Evolutionary conservation across 2,888 invertebrate species (phyloP).

Genomic region (Peribatodes rhomboidaria): DNA sequence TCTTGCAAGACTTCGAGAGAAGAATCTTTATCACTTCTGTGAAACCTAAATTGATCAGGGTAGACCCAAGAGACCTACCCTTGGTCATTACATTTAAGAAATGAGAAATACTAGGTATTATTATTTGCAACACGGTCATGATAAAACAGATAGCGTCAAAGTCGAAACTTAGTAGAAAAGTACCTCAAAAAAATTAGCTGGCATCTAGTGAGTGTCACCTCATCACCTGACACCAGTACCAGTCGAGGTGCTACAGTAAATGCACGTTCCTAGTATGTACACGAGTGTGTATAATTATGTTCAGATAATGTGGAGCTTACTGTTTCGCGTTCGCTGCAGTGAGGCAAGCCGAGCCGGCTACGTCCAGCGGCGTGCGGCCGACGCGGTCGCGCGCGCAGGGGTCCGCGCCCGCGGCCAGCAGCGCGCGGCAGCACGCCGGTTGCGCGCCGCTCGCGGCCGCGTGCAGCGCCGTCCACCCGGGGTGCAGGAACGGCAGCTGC

Average conservation of each 20-base stretch:
- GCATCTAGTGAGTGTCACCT: too few species aligned
- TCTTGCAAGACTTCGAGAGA: constrained; percentile 24
- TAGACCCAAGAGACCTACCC: not conserved
- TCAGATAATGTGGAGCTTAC: constrained; percentile 1
- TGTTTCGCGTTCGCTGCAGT: constrained; percentile 23
- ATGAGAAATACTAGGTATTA: not conserved
- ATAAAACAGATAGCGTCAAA: too few species aligned
- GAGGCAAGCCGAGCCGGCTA: constrained; percentile 43
- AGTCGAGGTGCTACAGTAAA: too few species aligned
- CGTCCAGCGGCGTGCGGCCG: constrained; percentile 49
- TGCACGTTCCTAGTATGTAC: too few species aligned
- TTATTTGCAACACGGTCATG: too few species aligned
- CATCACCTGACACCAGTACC: too few species aligned
- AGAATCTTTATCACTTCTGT: constrained; percentile 37
- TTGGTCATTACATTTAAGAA: not conserved
- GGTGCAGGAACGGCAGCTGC: constrained; percentile 70
- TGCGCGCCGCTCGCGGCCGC: constrained; percentile 81
- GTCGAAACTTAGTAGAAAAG: too few species aligned
- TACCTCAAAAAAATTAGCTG: too few species aligned
- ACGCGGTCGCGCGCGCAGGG: constrained; percentile 39
- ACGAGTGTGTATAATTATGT: too few species aligned
- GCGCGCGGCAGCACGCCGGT: constrained; percentile 48
- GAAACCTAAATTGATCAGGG: constrained; percentile 25
- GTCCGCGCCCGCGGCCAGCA: constrained; percentile 52
- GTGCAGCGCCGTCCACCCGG: constrained; percentile 86